Evolutionary conservation across 2,888 invertebrate genomes (phyloP).

Genomic region (Euplexia lucipara): DNA sequence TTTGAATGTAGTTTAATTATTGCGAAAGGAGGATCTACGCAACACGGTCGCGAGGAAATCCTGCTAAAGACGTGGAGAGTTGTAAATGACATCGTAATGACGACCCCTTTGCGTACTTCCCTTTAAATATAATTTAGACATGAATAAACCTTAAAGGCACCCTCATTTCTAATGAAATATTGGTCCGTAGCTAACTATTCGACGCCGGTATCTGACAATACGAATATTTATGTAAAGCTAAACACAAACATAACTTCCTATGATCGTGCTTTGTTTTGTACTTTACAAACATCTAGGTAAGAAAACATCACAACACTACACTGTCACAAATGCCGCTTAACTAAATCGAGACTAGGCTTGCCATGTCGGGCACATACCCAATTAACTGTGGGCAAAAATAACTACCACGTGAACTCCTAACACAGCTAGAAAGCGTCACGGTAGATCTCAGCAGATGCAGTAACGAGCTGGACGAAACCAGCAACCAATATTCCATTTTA

Average conservation of each 20-base stretch:
- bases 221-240: conserved; percentile 18
- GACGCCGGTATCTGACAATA: conserved; percentile 29
- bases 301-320: background rate
- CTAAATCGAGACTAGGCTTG: too few species aligned
- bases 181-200: conserved; percentile 43
- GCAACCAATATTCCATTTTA: too few species aligned
- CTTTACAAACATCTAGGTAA: conserved; percentile 8
- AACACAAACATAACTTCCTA: conserved; percentile 2
- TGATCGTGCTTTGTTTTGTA: conserved; percentile 11
- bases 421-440: too few species aligned
- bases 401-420: too few species aligned
- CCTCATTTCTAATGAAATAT: conserved; percentile 58
- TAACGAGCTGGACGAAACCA: too few species aligned
- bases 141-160: conserved; percentile 49
- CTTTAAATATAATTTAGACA: conserved; percentile 58
- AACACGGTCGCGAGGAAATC: conserved; percentile 63
- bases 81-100: conserved; percentile 78
- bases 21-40: conserved; percentile 49
- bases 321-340: too few species aligned
- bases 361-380: too few species aligned
- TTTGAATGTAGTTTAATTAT: conserved; percentile 64
- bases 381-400: too few species aligned
- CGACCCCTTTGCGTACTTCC: conserved; percentile 57
- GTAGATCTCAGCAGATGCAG: too few species aligned
- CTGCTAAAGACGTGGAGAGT: conserved; percentile 72